Base-by-base conservation (phyloP, 1,140 invertebrate species). In the Drosophila pachea region DNA sequence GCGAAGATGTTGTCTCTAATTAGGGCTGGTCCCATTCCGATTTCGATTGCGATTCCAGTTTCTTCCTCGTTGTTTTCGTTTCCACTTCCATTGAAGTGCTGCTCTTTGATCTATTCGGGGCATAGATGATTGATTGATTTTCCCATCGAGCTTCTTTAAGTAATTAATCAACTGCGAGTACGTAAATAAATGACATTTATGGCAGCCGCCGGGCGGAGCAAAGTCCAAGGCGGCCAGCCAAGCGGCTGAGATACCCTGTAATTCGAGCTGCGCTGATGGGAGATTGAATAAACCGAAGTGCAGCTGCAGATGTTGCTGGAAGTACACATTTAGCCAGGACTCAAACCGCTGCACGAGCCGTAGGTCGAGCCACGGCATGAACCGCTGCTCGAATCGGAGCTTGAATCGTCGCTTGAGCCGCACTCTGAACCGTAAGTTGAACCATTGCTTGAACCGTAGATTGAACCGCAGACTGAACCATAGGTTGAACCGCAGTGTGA, bases 1-100 rank as follows among this genome's bases (percentile, higher is more conserved):
- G 32, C 71, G 48, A 42, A 84, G 78, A 84, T 84, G 84, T 67
- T 42, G 63, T 69, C 67, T 84, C 78, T 47, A 82, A 84, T 83
- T 83, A 73, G 79, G 64, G 56, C 22, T 45, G 29, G 4, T 45
- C 9, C 40, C n/a, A 40, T 5, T 29, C 16, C 9, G 22, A 55
- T 14, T 43, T 0, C 53, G 38, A 43, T 33, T 43, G 0, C 31
- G 40, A 56, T 32, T 59, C 32, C 56, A 22, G 22, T 22, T 22
- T 22, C 22, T 22, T 22, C 22, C 22, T 22, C 22, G 1, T 22
- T 22, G 22, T 22, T 22, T 22, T 22, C 22, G 31, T 35, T 59
- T 33, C 9, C 43, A 40, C 16, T 68, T 36, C 45, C 50, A 49
- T 54, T 68, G 53, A 65, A 49, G 43, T 52, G 45, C 45, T 70